phyloP scores from a whole-genome alignment of 2,113 vertebrate genomes.

The Perca schrenkii region DNA sequence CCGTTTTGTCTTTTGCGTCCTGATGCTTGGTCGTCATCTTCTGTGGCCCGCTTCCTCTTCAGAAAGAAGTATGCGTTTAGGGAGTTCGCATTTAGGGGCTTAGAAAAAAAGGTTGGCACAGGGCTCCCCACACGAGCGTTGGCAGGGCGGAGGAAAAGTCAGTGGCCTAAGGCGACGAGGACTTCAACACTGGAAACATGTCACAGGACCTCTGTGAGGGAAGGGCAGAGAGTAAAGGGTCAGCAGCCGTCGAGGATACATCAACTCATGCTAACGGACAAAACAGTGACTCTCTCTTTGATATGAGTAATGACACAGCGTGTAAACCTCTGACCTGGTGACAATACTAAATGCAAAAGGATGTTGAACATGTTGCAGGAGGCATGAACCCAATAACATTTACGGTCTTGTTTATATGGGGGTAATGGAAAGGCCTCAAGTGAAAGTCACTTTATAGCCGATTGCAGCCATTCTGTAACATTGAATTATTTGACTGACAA shows the following conservation, averaged over 20 bases:
- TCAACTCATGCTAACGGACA: background rate
- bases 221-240: slow-evolving; percentile 19
- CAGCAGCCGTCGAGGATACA: slow-evolving; percentile 1
- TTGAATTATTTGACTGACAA: slow-evolving; percentile 45
- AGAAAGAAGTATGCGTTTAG: slow-evolving; percentile 18
- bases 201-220: slow-evolving; percentile 84
- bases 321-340: slow-evolving; percentile 52
- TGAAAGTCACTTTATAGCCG: background rate
- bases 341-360: slow-evolving; percentile 34
- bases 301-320: slow-evolving; percentile 11
- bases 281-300: background rate
- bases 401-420: background rate
- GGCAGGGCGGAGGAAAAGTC: slow-evolving; percentile 41
- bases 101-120: slow-evolving; percentile 70
- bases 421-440: background rate
- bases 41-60: slow-evolving; percentile 30
- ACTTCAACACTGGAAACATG: slow-evolving; percentile 31
- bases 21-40: slow-evolving; percentile 41
- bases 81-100: slow-evolving; percentile 47
- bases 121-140: slow-evolving; percentile 30
- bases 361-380: slow-evolving; percentile 15
- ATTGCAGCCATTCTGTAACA: slow-evolving; percentile 3
- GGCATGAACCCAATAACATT: slow-evolving; percentile 17
- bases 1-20: slow-evolving; percentile 31
- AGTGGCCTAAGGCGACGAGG: slow-evolving; percentile 30